Evolutionary conservation across 2,888 invertebrate genomes (phyloP), one percentile per base, ranked within the genome.

Genomic region (Sesia bembeciformis): DNA sequence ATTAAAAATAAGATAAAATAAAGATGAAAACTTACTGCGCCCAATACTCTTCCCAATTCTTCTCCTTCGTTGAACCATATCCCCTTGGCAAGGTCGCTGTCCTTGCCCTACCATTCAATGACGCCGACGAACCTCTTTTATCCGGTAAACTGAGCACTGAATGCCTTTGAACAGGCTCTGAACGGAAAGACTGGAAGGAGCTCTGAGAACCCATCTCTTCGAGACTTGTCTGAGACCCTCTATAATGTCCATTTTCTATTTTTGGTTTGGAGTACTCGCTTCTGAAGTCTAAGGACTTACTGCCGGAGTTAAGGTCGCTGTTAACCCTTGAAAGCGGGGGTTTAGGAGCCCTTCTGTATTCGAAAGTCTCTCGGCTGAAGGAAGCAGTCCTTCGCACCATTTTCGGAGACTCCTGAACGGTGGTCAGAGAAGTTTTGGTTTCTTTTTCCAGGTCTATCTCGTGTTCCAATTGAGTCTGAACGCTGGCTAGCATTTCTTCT

Each of bases 21-120:
- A 41, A 50, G 42, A 23, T 43, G 7, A 62, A 52, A 62, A 84
- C 87, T 84, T 66, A 90, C 90, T 78, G 75, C 1, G 87, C 76
- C 90, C 90, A 90, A 62, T 90, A 90, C 23, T 87, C 87, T 58
- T 90, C 87, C 90, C 89, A 90, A 52, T 77, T 79, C 66, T 81
- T 86, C 62, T 85, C 82, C 62, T 75, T 84, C 0, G 67, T 81
- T 0, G 88, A 85, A 0, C 85, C 88, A 54, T 87, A 86, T 0
- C 88, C 87, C 40, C 88, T 67, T 0, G 88, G 88, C 51, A 89
- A 59, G 0, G 89, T 88, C 0, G 88, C 84, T 0, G 86, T 88
- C 61, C 66, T 81, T 3, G 66, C 61, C 55, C 78, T 76, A 0
- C 84, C 85, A 55, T 85, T 86, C 39, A 81, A 57, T 0, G 81